Evolutionary conservation across 2,888 invertebrate genomes (phyloP), one percentile per base, ranked within the genome.

Genomic region (Melieria picta): DNA sequence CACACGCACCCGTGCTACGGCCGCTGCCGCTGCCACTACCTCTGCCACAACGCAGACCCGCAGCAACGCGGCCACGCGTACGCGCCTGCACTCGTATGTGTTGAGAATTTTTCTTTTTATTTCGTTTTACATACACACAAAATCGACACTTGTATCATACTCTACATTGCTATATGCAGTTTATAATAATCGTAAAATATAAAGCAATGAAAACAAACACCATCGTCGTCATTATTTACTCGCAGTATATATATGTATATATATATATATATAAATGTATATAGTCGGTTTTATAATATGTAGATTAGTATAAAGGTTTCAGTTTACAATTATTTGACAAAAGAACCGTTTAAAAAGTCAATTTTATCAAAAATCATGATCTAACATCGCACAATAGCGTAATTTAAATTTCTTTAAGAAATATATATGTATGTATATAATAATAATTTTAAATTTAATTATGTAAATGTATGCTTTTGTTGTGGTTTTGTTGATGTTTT

Each of bases 381-480:
- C 74, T 83, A 83, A 83, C 84, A 81, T 83, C 83, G 84, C 84
- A 82, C 77, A 83, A 83, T 83, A 81, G 83, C 84, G 83, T 80
- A 84, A 84, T 83, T 83, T 82, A 82, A 83, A 83, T 83, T 83
- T 83, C 83, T 83, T 83, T 83, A 84, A 83, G 83, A 83, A 83
- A 83, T 84, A 84, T 83, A 83, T 82, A 65, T 72, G 69, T 70
- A 71, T 62, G 66, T 73, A 72, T 74, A 67, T 66, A 72, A 74
- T 30, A 30, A 30, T 72, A 70, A 72, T 70, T 72, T 74, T 67
- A 66, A 67, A 69, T 69, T 69, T 63, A 62, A 63, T 69, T 69
- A 69, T 63, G 47, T 69, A 69, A 69, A 57, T 61, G 60, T 67
- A 52, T 61, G 48, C 9, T 62, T 67, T 77, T 75, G 55, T 71